Evolutionary conservation across 2,113 vertebrate genomes (phyloP), one percentile per base, ranked within the genome.

Genomic region (Falcunculus frontatus): DNA sequence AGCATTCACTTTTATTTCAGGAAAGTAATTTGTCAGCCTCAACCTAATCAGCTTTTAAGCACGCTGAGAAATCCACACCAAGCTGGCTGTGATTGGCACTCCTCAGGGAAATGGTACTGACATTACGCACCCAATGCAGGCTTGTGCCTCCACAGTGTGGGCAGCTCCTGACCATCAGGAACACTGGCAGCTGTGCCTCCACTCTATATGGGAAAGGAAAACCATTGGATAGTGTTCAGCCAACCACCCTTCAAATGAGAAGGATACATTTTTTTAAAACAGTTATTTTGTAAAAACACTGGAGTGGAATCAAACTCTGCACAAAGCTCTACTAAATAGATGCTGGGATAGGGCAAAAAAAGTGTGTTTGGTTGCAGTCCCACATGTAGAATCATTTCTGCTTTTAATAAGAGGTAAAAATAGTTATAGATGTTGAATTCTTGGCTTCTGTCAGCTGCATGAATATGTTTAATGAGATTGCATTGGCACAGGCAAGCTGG

Each of bases 111-210:
- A 87, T 2, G 5, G 7, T 60, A 25, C 69, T 39, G 46, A 44
- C 17, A 1, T 35, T 30, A 41, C 0, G 0, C 18, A 64, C 41
- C 49, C 41, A 44, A 11, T 1, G n/a, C 35, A 15, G 0, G 4
- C 7, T 0, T 6, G 23, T 27, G 29, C 27, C 55, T 55, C 23
- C 12, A 0, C 3, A 26, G 33, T 1, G 4, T 1, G 6, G 62
- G 83, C 33, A 60, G 62, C 59, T 92, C 67, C 67, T 29, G 35
- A 41, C n/a, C 56, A 32, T 55, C 10, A 11, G 1, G 8, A 77
- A 33, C 22, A 19, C 30, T 0, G 4, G n/a, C 64, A 56, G 52
- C 49, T 73, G 37, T 49, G 33, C 30, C 55, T 55, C 1, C 5
- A 22, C 22, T 72, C 44, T 21, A 9, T 39, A 56, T 2, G 33